Conservation (phyloP, 2,113 vertebrate species). For the Gavialis gangeticus region DNA sequence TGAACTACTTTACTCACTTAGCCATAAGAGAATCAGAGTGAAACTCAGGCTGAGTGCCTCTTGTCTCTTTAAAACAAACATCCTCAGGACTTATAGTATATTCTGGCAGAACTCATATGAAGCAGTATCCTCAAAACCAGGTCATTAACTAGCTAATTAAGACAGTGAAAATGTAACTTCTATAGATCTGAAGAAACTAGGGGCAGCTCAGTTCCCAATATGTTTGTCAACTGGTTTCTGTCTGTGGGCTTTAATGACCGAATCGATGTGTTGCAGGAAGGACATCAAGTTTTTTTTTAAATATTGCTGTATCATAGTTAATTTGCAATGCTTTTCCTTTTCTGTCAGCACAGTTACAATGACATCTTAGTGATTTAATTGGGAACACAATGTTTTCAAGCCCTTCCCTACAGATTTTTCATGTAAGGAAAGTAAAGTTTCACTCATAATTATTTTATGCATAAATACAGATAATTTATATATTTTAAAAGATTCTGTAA, state of each 20-base stretch:
- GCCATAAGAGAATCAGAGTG: background rate
- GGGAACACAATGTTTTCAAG: conserved; percentile 44
- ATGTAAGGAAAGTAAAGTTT: conserved; percentile 63
- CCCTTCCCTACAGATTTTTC: conserved; percentile 11
- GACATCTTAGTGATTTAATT: conserved; percentile 43
- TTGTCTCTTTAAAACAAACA: background rate
- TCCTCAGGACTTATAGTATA: background rate
- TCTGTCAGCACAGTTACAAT: conserved; percentile 33
- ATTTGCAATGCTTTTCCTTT: conserved; percentile 53
- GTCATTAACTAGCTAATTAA: conserved; percentile 27
- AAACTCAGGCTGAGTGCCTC: background rate
- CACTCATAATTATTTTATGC: background rate
- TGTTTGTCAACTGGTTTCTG: conserved; percentile 21
- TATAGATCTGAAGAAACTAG: background rate
- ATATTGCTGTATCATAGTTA: conserved; percentile 51
- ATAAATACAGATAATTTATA: conserved; percentile 46
- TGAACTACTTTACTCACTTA: background rate
- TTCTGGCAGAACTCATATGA: conserved; percentile 19
- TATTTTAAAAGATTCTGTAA: conserved; percentile 40
- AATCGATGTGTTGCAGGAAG: conserved; percentile 47
- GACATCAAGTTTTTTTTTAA: conserved; percentile 47
- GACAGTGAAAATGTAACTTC: conserved; percentile 1
- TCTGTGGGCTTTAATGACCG: conserved; percentile 30
- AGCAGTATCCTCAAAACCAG: background rate
- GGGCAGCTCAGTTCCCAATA: conserved; percentile 17